Evolutionary conservation across 2,888 invertebrate genomes (phyloP).

Genomic region (Catocala nupta): DNA sequence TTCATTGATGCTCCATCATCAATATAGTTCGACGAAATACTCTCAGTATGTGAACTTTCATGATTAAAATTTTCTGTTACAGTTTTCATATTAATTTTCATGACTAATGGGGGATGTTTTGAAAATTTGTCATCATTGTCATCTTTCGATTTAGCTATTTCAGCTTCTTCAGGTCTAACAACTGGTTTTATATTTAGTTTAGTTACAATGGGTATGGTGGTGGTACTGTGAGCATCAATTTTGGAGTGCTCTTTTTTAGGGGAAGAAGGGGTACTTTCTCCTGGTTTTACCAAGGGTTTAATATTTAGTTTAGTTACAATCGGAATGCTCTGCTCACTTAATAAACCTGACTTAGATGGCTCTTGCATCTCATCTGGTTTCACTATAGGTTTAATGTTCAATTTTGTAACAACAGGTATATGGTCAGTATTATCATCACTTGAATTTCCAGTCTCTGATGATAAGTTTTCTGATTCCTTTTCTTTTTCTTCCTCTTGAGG

Average conservation of each 20-base stretch:
- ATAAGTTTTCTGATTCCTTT: slow-evolving; percentile 80
- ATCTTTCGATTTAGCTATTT: slow-evolving; percentile 57
- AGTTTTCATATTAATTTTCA: slow-evolving; percentile 83
- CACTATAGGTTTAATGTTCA: slow-evolving; percentile 87
- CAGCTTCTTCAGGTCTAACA: slow-evolving; percentile 75
- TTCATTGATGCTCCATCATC: slow-evolving; percentile 73
- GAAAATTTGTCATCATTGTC: slow-evolving; percentile 61
- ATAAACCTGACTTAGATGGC: slow-evolving; percentile 54
- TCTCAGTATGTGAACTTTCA: slow-evolving; percentile 59
- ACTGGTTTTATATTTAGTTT: slow-evolving; percentile 85
- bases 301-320: slow-evolving; percentile 79
- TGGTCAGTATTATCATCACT: slow-evolving; percentile 82
- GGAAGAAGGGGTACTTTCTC: slow-evolving; percentile 69
- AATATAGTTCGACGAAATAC: slow-evolving; percentile 63
- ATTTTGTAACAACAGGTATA: slow-evolving; percentile 84
- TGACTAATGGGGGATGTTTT: slow-evolving; percentile 79
- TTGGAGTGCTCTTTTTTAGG: slow-evolving; percentile 75
- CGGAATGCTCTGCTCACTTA: slow-evolving; percentile 71
- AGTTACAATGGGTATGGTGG: slow-evolving; percentile 72
- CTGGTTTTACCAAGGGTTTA: slow-evolving; percentile 78
- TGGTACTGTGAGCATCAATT: slow-evolving; percentile 56
- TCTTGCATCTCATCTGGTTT: slow-evolving; percentile 73
- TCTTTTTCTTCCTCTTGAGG: slow-evolving; percentile 73
- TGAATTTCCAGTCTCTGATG: slow-evolving; percentile 81
- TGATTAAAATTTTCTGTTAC: slow-evolving; percentile 65